Conservation (phyloP, 2,888 invertebrate genomes). For the Drosophila percnosoma region DNA sequence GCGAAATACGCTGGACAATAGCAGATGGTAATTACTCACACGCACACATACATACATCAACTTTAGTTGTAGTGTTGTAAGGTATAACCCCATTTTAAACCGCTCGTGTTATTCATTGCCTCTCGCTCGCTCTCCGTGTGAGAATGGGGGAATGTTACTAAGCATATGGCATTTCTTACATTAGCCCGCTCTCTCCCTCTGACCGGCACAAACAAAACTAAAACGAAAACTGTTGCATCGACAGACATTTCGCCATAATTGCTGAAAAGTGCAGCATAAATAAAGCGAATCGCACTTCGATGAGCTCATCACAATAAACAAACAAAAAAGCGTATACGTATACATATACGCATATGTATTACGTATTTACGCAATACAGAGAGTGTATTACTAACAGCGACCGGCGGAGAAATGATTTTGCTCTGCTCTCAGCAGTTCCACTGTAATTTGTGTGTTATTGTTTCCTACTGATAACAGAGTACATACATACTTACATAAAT, state of each 20-base stretch:
- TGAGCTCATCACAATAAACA: constrained; percentile 51
- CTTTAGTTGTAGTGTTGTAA: constrained; percentile 26
- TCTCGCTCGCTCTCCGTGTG: constrained; percentile 7
- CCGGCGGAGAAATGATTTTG: constrained; percentile 22
- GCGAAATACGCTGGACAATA: constrained; percentile 94
- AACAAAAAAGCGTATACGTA: constrained; percentile 11
- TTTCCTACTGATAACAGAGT: constrained; percentile 41
- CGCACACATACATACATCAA: constrained; percentile 2
- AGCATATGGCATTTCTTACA: constrained; percentile 49
- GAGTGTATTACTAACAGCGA: not conserved
- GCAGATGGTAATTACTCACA: constrained; percentile 90
- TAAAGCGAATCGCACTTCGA: constrained; percentile 31
- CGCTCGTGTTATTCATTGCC: constrained; percentile 22
- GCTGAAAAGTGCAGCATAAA: constrained; percentile 58
- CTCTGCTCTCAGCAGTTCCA: constrained; percentile 9
- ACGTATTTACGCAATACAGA: not conserved
- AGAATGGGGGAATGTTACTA: constrained; percentile 39
- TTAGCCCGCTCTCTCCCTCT: constrained; percentile 4
- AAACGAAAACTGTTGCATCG: constrained; percentile 55
- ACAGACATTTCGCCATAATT: constrained; percentile 35
- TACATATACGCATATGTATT: not conserved
- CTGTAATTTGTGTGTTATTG: constrained; percentile 23
- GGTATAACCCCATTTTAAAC: constrained; percentile 48
- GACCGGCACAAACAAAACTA: constrained; percentile 14
- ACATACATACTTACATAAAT: constrained; percentile 4